These are phyloP conservation scores for Drosophila aff. DNA, from an alignment of 1,140 invertebrate genomes.

Conservation along the genomic window DNA sequence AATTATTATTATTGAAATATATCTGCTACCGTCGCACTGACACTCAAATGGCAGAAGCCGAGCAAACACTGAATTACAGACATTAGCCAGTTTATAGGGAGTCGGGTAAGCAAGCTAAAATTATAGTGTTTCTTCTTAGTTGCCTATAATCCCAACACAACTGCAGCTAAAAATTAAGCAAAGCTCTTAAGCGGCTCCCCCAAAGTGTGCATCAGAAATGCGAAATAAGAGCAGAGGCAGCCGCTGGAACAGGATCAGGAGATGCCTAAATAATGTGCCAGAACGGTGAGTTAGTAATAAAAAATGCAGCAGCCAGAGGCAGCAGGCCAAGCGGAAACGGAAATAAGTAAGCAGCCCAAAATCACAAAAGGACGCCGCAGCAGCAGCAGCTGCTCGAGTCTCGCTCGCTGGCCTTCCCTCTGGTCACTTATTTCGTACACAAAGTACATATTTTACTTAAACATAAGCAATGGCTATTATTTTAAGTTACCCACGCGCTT, in stretches of 20 bases:
- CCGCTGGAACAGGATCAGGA: not conserved
- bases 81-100: slow-evolving; percentile 20
- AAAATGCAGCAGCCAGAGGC: slow-evolving; percentile 53
- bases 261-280: slow-evolving; percentile 45
- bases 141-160: slow-evolving; percentile 11
- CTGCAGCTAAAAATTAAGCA: slow-evolving; percentile 50
- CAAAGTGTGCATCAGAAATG: slow-evolving; percentile 36
- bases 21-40: slow-evolving; percentile 22
- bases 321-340: slow-evolving; percentile 61
- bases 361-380: slow-evolving; percentile 24
- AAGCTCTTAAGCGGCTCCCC: slow-evolving; percentile 38
- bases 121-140: slow-evolving; percentile 19
- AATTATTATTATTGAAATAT: slow-evolving; percentile 72
- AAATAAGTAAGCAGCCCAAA: slow-evolving; percentile 58
- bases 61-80: slow-evolving; percentile 54
- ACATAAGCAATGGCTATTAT: slow-evolving; percentile 83
- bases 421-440: slow-evolving; percentile 55
- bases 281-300: slow-evolving; percentile 38
- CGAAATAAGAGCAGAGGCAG: not conserved
- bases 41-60: slow-evolving; percentile 17
- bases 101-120: slow-evolving; percentile 30
- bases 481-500: slow-evolving; percentile 80
- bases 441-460: slow-evolving; percentile 79
- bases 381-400: slow-evolving; percentile 23
- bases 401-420: not conserved